These are phyloP conservation scores for Hycleus cichorii DNA, from an alignment of 1,140 invertebrate genomes.

Conservation along the genomic window DNA sequence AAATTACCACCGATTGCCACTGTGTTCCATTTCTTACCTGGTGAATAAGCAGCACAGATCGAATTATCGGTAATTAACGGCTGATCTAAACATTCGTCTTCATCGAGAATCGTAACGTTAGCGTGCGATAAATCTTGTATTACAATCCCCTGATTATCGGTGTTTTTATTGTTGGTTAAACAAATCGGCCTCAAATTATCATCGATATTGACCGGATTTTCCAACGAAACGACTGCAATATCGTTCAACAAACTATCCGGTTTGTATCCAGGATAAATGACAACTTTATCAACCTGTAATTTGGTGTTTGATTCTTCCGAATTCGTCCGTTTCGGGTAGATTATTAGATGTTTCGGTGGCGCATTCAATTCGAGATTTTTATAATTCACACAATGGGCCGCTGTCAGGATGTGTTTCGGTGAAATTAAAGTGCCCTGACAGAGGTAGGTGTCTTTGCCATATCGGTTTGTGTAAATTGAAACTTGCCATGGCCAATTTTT, in stretches of 20 bases:
- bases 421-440: conserved; percentile 6
- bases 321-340: background rate
- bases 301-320: background rate
- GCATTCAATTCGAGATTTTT: conserved; percentile 1
- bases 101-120: background rate
- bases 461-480: conserved; percentile 1
- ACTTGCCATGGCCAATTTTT: conserved; percentile 10
- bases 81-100: background rate
- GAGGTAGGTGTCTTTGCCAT: background rate
- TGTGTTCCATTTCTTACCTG: background rate
- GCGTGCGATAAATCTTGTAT: background rate
- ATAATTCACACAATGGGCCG: conserved; percentile 10
- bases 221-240: conserved; percentile 1
- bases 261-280: conserved; percentile 2
- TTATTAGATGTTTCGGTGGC: background rate
- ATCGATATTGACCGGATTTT: conserved; percentile 5
- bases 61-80: conserved; percentile 1
- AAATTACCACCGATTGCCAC: background rate
- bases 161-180: background rate
- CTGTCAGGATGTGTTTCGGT: conserved; percentile 4
- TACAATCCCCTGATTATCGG: background rate
- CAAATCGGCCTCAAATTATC: conserved; percentile 8
- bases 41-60: background rate
- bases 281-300: conserved; percentile 1
- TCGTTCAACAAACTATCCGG: conserved; percentile 3